Evolutionary conservation across 2,888 invertebrate species (phyloP), one percentile per base, ranked within the genome.

Genomic region (Drosophila neoperkinsi): DNA sequence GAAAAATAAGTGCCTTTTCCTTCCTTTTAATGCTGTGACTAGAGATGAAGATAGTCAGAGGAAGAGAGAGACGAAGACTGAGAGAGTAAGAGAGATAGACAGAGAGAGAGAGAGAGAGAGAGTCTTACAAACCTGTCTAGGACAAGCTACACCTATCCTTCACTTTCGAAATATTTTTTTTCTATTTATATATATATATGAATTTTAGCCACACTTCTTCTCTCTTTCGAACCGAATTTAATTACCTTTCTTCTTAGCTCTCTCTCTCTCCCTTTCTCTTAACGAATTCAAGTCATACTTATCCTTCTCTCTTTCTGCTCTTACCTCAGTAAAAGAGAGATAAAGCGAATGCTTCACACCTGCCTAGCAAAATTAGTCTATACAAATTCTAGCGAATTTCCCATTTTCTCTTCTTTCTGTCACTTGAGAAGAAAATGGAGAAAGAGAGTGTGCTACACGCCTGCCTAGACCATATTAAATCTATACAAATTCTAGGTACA

Each of bases 21-120:
- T n/a, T 41, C 41, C n/a, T n/a, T 10, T 41, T 4, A 41, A 2
- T 41, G 9, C 10, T 41, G 41, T n/a, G 4, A n/a, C 41, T 18
- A n/a, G n/a, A 4, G n/a, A n/a, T 4, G 2, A 41, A 46, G 65
- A 52, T 82, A 87, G 73, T 67, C 38, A 71, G 16, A 49, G 25
- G 21, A 5, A 11, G 11, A 6, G n/a, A 4, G 18, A 18, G 4
- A n/a, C 1, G 16, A 11, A n/a, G 10, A 11, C 11, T 1, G 38
- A 43, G 43, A 18, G 18, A 43, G 38, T 9, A 11, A 43, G 11
- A 9, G 3, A n/a, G 11, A 11, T 2, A n/a, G 41, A 41, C 5
- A 6, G 43, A 0, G 10, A 41, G 0, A 6, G 41, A 41, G 11
- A 6, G 43, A 0, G 10, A 41, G 0, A 6, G 11, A 13, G 6